Evolutionary conservation across 2,888 invertebrate species (phyloP).

Genomic region (Flabesymbios commensalis): DNA sequence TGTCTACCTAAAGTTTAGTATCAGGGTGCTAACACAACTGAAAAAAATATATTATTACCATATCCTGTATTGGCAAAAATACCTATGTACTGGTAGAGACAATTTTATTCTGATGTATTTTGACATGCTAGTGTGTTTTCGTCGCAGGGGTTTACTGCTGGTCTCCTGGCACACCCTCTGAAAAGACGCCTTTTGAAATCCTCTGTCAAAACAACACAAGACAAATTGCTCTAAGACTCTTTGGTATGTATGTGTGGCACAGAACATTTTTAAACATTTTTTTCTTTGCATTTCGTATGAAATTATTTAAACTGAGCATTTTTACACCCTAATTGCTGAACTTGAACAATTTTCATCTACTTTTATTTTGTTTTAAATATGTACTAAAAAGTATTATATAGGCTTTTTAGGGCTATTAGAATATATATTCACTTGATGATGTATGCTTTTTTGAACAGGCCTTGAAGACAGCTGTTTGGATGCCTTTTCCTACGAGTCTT

Average conservation of each 20-base stretch:
- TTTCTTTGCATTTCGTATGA: background rate
- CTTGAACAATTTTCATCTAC: background rate
- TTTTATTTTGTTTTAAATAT: no score
- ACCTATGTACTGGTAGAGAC: no score
- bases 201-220: slow-evolving; percentile 12
- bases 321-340: background rate
- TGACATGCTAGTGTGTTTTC: no score
- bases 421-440: no score
- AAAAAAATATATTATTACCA: no score
- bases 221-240: slow-evolving; percentile 38
- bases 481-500: slow-evolving; percentile 51
- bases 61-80: no score
- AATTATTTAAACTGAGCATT: background rate
- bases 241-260: slow-evolving; percentile 34
- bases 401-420: no score
- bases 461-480: slow-evolving; percentile 40
- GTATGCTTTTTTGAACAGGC: slow-evolving; percentile 23
- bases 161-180: slow-evolving; percentile 42
- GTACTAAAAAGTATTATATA: no score
- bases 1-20: no score
- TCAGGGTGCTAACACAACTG: no score
- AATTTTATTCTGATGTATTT: no score
- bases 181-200: slow-evolving; percentile 43
- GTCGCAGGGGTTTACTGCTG: slow-evolving; percentile 40
- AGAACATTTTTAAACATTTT: background rate